These are phyloP conservation scores for Lutraria lutraria DNA, from an alignment of 2,888 invertebrate species.

Conservation along the genomic window DNA sequence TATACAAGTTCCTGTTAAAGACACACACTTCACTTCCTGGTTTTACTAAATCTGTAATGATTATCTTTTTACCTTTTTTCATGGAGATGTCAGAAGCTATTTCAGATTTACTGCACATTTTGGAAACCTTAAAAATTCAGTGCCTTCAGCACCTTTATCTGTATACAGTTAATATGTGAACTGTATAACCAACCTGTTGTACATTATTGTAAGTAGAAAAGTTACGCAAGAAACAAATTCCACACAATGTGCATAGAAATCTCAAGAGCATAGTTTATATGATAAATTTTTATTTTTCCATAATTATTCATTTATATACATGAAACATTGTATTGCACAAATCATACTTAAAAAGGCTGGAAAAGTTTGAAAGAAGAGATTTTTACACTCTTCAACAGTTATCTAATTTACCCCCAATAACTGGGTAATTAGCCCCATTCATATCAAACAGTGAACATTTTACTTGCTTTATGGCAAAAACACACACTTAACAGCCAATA, in stretches of 20 bases:
- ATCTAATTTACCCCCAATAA: background rate
- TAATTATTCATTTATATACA: conserved; percentile 56
- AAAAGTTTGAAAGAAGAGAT: conserved; percentile 19
- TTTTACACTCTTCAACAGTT: conserved; percentile 18
- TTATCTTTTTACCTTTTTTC: too few species aligned
- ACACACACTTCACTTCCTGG: too few species aligned
- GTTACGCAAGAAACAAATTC: too few species aligned
- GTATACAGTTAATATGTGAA: too few species aligned
- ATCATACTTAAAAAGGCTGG: conserved; percentile 45
- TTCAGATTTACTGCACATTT: too few species aligned
- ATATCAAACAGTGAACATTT: conserved; percentile 27
- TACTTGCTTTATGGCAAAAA: conserved; percentile 14
- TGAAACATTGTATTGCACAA: conserved; percentile 60
- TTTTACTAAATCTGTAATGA: too few species aligned
- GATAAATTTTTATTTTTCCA: conserved; percentile 59
- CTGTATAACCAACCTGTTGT: too few species aligned
- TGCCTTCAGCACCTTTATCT: too few species aligned
- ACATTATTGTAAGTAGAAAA: too few species aligned
- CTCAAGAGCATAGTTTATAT: conserved; percentile 43
- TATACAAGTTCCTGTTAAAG: too few species aligned
- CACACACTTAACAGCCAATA: conserved; percentile 17
- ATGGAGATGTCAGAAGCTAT: too few species aligned
- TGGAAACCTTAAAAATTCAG: too few species aligned
- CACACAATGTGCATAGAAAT: background rate
- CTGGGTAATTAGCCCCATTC: background rate